These are phyloP conservation scores for Hoplias malabaricus DNA, from an alignment of 2,113 vertebrate species.

Conservation along the genomic window DNA sequence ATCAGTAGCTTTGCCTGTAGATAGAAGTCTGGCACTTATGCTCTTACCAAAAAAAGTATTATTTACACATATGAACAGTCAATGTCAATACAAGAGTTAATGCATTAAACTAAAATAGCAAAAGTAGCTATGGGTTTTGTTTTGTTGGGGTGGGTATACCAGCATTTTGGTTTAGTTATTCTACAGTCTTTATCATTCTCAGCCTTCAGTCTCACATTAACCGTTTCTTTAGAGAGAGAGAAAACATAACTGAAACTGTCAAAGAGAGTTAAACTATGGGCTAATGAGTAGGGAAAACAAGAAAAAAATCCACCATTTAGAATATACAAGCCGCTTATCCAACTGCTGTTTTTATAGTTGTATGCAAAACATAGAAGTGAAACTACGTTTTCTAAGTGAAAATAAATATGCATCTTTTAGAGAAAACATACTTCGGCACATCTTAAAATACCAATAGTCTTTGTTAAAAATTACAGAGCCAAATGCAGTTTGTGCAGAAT, in stretches of 20 bases:
- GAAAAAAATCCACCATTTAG: neutral
- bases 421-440: too few relatives aligned
- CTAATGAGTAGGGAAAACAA: neutral
- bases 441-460: too few relatives aligned
- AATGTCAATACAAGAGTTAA: neutral
- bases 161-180: neutral
- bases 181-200: neutral
- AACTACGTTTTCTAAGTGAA: too few relatives aligned
- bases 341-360: neutral
- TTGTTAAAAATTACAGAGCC: too few relatives aligned
- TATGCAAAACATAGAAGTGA: too few relatives aligned
- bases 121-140: neutral
- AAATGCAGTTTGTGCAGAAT: too few relatives aligned
- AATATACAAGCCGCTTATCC: neutral
- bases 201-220: neutral
- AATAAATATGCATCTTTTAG: too few relatives aligned
- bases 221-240: neutral
- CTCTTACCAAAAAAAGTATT: neutral
- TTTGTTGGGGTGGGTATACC: neutral
- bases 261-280: neutral
- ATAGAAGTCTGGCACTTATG: neutral
- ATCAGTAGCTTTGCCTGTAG: neutral
- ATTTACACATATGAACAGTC: conserved; percentile 2
- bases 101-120: neutral
- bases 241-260: neutral